phyloP scores from a whole-genome alignment of 2,888 invertebrate genomes.

The Silvanus unidentatus region DNA sequence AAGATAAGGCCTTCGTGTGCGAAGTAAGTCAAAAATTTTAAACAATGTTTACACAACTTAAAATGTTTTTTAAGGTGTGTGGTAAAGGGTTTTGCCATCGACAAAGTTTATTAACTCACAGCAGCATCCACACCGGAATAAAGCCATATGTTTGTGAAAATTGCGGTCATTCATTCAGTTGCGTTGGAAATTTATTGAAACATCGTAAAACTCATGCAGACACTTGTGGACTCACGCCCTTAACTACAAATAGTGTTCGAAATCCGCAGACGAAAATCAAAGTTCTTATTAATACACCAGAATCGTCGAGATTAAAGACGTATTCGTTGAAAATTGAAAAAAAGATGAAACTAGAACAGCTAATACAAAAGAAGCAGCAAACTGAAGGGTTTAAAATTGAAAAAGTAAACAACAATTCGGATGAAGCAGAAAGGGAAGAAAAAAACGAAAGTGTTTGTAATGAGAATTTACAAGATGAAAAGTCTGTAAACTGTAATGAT shows the following conservation, averaged over 20 bases:
- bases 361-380: constrained; percentile 13
- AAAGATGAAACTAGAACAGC: constrained; percentile 23
- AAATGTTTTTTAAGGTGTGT: constrained; percentile 38
- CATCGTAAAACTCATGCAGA: constrained; percentile 47
- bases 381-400: constrained; percentile 1
- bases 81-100: constrained; percentile 48
- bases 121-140: constrained; percentile 46
- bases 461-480: constrained; percentile 1
- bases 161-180: constrained; percentile 47
- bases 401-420: constrained; percentile 6
- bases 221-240: constrained; percentile 43
- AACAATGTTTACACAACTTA: not conserved
- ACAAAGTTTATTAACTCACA: constrained; percentile 49
- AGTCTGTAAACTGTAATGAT: not conserved
- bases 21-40: constrained; percentile 25
- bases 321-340: constrained; percentile 20
- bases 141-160: constrained; percentile 50
- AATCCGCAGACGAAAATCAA: constrained; percentile 36
- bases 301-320: constrained; percentile 29
- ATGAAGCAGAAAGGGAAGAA: constrained; percentile 7
- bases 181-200: constrained; percentile 48
- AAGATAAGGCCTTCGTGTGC: constrained; percentile 39
- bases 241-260: constrained; percentile 35
- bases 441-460: constrained; percentile 5
- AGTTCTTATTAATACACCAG: constrained; percentile 36